These are phyloP conservation scores for Mungos mungo DNA, from an alignment of 2,113 vertebrate genomes.

Conservation along the genomic window DNA sequence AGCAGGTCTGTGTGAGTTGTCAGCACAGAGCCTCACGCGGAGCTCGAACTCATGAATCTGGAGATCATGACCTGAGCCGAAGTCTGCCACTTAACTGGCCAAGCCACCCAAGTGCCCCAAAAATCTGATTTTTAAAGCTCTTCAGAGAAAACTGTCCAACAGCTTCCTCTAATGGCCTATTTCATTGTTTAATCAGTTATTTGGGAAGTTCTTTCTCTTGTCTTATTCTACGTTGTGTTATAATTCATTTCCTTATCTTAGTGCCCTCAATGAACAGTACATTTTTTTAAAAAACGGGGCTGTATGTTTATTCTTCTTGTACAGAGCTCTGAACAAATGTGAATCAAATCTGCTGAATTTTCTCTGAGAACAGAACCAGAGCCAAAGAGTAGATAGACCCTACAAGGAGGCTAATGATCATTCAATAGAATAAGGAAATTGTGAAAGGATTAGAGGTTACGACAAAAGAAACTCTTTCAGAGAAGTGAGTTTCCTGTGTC, in stretches of 20 bases:
- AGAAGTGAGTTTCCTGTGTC: background rate
- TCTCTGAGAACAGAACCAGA: background rate
- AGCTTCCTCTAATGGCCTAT: background rate
- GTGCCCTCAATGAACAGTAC: background rate
- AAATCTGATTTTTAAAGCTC: background rate
- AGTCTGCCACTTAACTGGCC: too few species aligned
- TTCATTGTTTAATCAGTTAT: background rate
- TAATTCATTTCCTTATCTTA: background rate
- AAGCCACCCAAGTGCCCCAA: too few species aligned
- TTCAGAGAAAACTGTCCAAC: background rate
- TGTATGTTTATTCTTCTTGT: background rate
- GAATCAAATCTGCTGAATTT: background rate
- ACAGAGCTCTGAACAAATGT: background rate
- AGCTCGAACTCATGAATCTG: too few species aligned
- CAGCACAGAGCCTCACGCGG: too few species aligned
- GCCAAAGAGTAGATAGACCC: background rate
- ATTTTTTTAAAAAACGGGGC: background rate
- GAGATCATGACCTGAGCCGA: too few species aligned
- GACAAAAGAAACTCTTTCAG: background rate
- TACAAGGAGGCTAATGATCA: background rate
- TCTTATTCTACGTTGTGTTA: background rate
- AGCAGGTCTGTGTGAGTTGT: too few species aligned
- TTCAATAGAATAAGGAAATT: background rate
- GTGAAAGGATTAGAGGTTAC: background rate
- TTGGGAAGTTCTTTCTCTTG: background rate